Evolutionary conservation across 2,797 vertebrate species (phyloP).

Genomic region (Leptatherina wallacei): DNA sequence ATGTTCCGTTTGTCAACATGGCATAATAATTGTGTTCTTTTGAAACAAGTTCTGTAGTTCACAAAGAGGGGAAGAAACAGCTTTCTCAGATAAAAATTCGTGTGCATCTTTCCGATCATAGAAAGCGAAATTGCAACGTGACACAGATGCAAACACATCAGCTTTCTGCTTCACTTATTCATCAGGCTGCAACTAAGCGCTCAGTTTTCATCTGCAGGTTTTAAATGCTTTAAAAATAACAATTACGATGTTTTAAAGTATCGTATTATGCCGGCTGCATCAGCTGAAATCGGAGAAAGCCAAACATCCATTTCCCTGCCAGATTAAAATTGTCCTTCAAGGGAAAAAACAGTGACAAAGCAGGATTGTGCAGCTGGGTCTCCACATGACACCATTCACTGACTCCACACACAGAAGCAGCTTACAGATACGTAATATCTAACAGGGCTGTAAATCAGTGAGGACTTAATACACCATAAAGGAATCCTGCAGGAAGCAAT

Average conservation of each 20-base stretch:
- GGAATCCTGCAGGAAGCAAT: constrained; percentile 60
- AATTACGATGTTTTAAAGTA: constrained; percentile 17
- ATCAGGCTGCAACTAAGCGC: constrained; percentile 9
- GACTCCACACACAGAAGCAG: constrained; percentile 22
- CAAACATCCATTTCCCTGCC: constrained; percentile 21
- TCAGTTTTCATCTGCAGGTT: constrained; percentile 3
- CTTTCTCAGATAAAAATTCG: not conserved
- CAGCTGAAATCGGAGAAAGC: constrained; percentile 15
- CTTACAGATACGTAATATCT: constrained; percentile 42
- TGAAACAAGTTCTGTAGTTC: not conserved
- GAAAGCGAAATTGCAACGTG: constrained; percentile 8
- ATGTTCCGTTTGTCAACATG: not conserved
- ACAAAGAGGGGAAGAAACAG: constrained; percentile 1
- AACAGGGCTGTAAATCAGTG: constrained; percentile 64
- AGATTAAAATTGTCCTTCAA: constrained; percentile 22
- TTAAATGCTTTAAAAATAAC: constrained; percentile 23
- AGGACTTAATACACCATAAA: constrained; percentile 72
- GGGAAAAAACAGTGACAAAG: constrained; percentile 43
- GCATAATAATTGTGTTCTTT: constrained; percentile 2
- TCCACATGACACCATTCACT: constrained; percentile 24
- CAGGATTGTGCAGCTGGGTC: constrained; percentile 33
- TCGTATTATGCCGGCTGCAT: constrained; percentile 20
- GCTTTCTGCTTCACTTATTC: constrained; percentile 18
- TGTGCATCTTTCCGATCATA: not conserved
- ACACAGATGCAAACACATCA: constrained; percentile 8